Conservation (phyloP, 1,140 invertebrate species). For the Leptinotarsa texana region DNA sequence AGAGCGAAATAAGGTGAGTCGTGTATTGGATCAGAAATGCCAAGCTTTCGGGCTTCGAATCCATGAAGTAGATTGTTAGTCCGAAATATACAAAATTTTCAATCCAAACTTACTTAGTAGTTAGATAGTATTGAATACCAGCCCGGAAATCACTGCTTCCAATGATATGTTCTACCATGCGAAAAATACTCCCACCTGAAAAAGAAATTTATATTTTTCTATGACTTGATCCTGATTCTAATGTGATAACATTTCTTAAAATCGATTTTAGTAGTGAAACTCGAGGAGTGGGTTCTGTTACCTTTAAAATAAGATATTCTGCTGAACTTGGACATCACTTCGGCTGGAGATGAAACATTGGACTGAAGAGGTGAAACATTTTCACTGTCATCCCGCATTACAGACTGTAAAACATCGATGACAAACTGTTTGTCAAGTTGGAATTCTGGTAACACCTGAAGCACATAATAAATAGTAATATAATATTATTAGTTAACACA, state of each 20-base stretch:
- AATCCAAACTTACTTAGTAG: constrained; percentile 54
- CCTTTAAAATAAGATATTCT: constrained; percentile 67
- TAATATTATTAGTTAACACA: too few species aligned
- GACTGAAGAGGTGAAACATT: constrained; percentile 50
- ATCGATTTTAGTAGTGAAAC: too few species aligned
- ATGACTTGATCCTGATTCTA: too few species aligned
- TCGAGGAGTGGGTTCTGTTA: constrained; percentile 34
- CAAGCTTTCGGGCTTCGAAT: too few species aligned
- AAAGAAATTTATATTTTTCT: too few species aligned
- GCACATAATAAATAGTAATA: not conserved
- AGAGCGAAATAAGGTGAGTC: too few species aligned
- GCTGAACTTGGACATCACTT: constrained; percentile 61
- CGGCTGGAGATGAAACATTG: constrained; percentile 38
- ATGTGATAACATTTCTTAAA: too few species aligned
- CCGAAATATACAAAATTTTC: too few species aligned
- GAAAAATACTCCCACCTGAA: constrained; percentile 68
- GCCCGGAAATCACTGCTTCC: constrained; percentile 64
- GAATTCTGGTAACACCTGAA: constrained; percentile 34
- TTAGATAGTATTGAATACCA: constrained; percentile 64
- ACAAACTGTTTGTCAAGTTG: constrained; percentile 52
- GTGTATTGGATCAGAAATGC: too few species aligned
- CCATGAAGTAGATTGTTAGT: too few species aligned
- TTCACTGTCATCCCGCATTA: constrained; percentile 43
- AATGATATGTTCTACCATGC: constrained; percentile 76
- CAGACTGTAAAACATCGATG: constrained; percentile 57